phyloP scores from a whole-genome alignment of 2,797 vertebrate genomes.

The Poliocrania exsul region DNA sequence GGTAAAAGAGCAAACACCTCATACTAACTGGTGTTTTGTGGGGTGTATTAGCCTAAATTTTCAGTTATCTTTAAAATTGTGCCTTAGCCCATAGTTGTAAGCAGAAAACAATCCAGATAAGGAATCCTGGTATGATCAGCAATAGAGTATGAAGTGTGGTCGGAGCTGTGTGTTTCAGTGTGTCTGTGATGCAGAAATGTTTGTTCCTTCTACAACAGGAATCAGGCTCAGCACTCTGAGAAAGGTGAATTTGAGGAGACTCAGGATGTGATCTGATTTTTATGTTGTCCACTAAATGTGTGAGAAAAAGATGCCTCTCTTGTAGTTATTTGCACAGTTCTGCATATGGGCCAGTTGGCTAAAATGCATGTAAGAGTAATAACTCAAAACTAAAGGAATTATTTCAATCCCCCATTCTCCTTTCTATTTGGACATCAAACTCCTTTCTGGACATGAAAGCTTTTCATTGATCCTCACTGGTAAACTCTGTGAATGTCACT shows the following conservation, averaged over 20 bases:
- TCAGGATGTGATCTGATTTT: neutral
- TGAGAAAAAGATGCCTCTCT: neutral
- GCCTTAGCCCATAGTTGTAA: neutral
- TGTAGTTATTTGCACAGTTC: neutral
- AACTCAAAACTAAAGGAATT: neutral
- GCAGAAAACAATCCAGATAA: neutral
- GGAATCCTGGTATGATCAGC: neutral
- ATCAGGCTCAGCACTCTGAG: neutral
- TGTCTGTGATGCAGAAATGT: neutral
- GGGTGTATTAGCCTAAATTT: neutral
- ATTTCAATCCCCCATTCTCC: neutral
- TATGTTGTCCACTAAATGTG: neutral
- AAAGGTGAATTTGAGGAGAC: neutral
- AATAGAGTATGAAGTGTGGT: neutral
- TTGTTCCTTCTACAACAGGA: neutral
- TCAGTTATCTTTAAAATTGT: neutral
- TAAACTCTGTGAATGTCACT: neutral
- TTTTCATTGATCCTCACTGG: neutral
- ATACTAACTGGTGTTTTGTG: neutral
- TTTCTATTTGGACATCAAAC: neutral
- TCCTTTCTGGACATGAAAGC: neutral
- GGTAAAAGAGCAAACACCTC: conserved; percentile 76
- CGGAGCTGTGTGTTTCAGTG: neutral
- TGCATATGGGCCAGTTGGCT: neutral
- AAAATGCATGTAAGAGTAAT: neutral